phyloP scores from a whole-genome alignment of 2,797 vertebrate species.

The Mormyrus proboscirostris region DNA sequence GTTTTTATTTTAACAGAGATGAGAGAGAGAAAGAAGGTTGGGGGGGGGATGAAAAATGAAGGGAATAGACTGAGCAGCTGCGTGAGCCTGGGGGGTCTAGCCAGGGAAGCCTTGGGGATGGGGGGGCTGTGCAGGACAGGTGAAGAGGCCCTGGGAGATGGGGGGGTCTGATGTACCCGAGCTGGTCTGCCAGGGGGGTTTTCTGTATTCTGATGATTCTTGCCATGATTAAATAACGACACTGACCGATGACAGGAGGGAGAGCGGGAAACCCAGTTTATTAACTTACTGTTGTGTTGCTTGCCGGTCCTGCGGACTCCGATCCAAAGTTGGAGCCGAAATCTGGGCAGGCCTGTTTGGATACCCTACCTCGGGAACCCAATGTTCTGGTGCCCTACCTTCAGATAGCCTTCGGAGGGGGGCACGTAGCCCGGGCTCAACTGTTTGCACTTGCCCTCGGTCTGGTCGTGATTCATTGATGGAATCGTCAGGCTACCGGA shows the following conservation, averaged over 20 bases:
- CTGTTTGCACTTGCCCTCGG: not conserved
- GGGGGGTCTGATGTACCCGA: not conserved
- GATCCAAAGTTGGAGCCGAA: not conserved
- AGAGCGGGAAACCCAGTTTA: not conserved
- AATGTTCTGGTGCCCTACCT: not conserved
- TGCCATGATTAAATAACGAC: not conserved
- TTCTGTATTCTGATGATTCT: not conserved
- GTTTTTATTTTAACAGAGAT: not conserved
- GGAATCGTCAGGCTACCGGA: not conserved
- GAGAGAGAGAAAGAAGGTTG: not conserved
- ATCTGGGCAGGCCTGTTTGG: not conserved
- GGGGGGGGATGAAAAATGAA: not conserved
- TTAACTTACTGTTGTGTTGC: not conserved
- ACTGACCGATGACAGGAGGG: not conserved
- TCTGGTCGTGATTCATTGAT: not conserved
- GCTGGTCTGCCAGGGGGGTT: not conserved
- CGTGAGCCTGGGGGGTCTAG: not conserved
- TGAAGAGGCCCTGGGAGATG: too few species aligned
- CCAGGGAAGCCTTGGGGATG: not conserved
- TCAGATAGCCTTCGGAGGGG: not conserved
- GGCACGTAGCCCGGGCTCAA: not conserved
- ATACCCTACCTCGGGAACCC: not conserved
- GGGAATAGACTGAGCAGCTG: not conserved
- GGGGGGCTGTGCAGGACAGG: not conserved
- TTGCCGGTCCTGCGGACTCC: not conserved